Evolutionary conservation across 92 coral and sea anemone species (phyloP).

Genomic region (Phenganax marumi): DNA sequence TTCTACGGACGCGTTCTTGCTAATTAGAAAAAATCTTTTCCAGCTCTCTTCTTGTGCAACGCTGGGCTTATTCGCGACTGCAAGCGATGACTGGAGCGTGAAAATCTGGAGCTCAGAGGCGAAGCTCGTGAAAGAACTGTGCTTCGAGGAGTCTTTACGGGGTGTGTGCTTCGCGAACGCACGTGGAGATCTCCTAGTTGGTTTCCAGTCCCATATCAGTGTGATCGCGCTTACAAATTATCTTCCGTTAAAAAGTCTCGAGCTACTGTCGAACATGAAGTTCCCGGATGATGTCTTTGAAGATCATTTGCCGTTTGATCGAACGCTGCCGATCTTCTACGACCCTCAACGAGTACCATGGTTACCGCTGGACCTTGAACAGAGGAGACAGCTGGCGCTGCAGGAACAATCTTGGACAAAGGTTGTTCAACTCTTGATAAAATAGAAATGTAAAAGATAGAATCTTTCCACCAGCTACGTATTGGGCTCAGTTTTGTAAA

Average conservation of each 20-base stretch:
- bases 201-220: slow-evolving; percentile 94
- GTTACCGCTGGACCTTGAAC: slow-evolving; percentile 71
- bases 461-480: too few species aligned
- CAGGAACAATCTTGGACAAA: slow-evolving; percentile 18
- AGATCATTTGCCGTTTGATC: slow-evolving; percentile 85
- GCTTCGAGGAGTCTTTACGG: slow-evolving; percentile 83
- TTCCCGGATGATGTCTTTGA: slow-evolving; percentile 78
- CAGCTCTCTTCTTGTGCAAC: slow-evolving; percentile 84
- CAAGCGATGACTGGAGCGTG: slow-evolving; percentile 85
- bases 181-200: slow-evolving; percentile 95
- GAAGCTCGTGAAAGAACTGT: slow-evolving; percentile 81
- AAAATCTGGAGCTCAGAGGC: slow-evolving; percentile 90
- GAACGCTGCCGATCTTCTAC: slow-evolving; percentile 78
- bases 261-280: slow-evolving; percentile 70
- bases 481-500: not conserved
- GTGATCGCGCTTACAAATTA: slow-evolving; percentile 77
- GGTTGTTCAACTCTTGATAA: not conserved
- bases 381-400: slow-evolving; percentile 56
- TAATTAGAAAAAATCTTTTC: not conserved
- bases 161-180: slow-evolving; percentile 96
- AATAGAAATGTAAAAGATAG: too few species aligned
- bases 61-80: slow-evolving; percentile 88
- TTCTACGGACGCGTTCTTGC: too few species aligned
- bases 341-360: slow-evolving; percentile 77
- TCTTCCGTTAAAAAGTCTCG: slow-evolving; percentile 75